phyloP scores from a whole-genome alignment of 2,113 vertebrate species.

The Gobiocypris rarus region DNA sequence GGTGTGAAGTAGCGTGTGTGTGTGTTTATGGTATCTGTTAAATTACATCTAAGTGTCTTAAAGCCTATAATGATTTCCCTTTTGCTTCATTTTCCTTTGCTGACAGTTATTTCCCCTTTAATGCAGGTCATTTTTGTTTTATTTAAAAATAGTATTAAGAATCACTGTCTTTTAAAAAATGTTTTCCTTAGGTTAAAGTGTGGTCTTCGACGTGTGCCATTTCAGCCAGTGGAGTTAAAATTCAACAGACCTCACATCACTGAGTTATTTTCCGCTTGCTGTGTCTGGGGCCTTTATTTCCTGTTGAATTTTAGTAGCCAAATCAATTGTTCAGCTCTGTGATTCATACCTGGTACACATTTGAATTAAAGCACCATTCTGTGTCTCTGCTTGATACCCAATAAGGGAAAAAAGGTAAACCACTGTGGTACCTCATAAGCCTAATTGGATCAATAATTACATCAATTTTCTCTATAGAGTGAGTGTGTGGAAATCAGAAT shows the following conservation, averaged over 20 bases:
- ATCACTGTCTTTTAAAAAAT: background rate
- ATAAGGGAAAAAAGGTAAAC: conserved; percentile 42
- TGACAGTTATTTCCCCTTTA: background rate
- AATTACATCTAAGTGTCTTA: background rate
- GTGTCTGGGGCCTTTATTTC: conserved; percentile 8
- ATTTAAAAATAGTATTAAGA: background rate
- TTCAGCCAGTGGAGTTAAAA: background rate
- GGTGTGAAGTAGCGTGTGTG: background rate
- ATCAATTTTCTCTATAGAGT: conserved; percentile 44
- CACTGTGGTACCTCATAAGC: conserved; percentile 35
- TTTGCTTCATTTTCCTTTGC: too few relatives aligned
- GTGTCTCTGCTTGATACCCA: conserved; percentile 23
- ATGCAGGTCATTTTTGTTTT: background rate
- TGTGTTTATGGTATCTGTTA: background rate
- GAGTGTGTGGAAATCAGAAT: conserved; percentile 22
- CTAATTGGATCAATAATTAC: conserved; percentile 54
- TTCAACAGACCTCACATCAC: background rate
- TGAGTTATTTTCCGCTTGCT: conserved; percentile 29
- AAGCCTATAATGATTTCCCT: background rate
- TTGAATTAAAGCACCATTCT: conserved; percentile 38
- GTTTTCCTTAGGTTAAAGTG: background rate
- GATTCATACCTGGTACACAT: conserved; percentile 47
- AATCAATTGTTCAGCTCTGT: conserved; percentile 47
- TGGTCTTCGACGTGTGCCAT: background rate
- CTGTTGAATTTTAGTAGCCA: conserved; percentile 36